Percentiles rank a stretch among this genome's conserved stretches.
These are phyloP conservation scores for Molorchus minor DNA, from an alignment of 2,888 invertebrate species.

Conservation along the genomic window DNA sequence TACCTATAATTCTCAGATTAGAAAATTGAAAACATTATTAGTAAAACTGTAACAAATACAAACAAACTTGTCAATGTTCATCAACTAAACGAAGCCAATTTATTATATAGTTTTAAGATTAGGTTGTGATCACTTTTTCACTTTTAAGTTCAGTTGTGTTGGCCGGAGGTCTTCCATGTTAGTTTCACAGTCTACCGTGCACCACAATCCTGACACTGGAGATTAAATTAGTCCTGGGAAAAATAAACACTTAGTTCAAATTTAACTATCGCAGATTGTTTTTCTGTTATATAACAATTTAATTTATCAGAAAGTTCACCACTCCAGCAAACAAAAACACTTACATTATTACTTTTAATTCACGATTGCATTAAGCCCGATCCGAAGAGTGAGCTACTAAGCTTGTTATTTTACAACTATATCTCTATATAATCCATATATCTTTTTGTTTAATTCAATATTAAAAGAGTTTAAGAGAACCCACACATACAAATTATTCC, in stretches of 20 bases:
- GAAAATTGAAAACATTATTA: slow-evolving; percentile 56
- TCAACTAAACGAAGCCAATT: slow-evolving; percentile 57
- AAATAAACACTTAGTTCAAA: slow-evolving; percentile 55
- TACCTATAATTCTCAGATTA: slow-evolving; percentile 52
- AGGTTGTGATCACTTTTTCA: slow-evolving; percentile 38
- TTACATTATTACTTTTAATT: slow-evolving; percentile 54
- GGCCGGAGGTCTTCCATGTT: slow-evolving; percentile 35
- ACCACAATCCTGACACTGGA: slow-evolving; percentile 44
- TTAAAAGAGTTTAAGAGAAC: slow-evolving; percentile 51
- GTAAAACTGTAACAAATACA: slow-evolving; percentile 56
- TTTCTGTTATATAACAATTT: slow-evolving; percentile 53
- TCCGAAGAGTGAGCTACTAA: slow-evolving; percentile 62
- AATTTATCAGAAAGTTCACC: slow-evolving; percentile 56
- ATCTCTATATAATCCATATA: slow-evolving; percentile 60
- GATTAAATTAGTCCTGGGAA: slow-evolving; percentile 52
- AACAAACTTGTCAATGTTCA: slow-evolving; percentile 54
- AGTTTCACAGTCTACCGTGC: slow-evolving; percentile 43
- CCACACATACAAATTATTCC: slow-evolving; percentile 58
- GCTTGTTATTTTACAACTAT: slow-evolving; percentile 57
- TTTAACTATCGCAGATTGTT: slow-evolving; percentile 51
- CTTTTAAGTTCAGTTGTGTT: slow-evolving; percentile 27
- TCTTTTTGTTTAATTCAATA: slow-evolving; percentile 55
- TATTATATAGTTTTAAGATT: slow-evolving; percentile 55
- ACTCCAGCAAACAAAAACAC: slow-evolving; percentile 59
- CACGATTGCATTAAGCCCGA: slow-evolving; percentile 55